Evolutionary conservation across 2,888 invertebrate species (phyloP), one percentile per base, ranked within the genome.

Genomic region (Ophioninae sp.): DNA sequence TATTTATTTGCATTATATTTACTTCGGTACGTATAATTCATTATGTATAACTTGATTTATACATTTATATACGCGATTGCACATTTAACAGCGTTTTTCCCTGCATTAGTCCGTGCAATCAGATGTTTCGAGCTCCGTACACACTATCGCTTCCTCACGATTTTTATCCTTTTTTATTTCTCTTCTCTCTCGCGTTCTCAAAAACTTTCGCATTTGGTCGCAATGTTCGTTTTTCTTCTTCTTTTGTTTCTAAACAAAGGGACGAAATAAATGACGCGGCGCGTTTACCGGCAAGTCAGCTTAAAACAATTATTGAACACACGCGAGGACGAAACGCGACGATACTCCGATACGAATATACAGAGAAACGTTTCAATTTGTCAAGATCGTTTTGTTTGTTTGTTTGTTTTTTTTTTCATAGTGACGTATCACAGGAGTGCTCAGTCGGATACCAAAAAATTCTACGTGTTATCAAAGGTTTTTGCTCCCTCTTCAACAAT

Each of bases 381-480:
- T 7, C 21, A 59, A 59, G 59, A 59, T 21, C 21, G 17, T 50
- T 50, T 50, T 1, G 1, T 13, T 50, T 50, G 1, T 8, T 17
- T 10, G 0, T 44, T 50, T 20, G 30, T 37, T 67, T 59, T 56
- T 56, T 21, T 44, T 61, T 70, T 64, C 20, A 50, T 86, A 88
- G 87, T 88, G 89, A 88, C 86, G 86, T 87, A 89, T 89, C 89
- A 88, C 89, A 89, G 86, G 88, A 89, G 87, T 87, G 88, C 86
- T 89, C 89, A 87, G 88, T 89, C 90, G 83, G 88, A 87, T 87
- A 13, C 67, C 30, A 68, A 39, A 68, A 39, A 74, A 69, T 59
- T 56, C 67, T 68, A 62, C 30, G 56, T 7, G 39, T 62, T 21
- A 50, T 13, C 30, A 62, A 30, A 75, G 30, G 21, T 50, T 57